phyloP scores from a whole-genome alignment of 2,888 invertebrate species.

The Temnothorax rugatulus region DNA sequence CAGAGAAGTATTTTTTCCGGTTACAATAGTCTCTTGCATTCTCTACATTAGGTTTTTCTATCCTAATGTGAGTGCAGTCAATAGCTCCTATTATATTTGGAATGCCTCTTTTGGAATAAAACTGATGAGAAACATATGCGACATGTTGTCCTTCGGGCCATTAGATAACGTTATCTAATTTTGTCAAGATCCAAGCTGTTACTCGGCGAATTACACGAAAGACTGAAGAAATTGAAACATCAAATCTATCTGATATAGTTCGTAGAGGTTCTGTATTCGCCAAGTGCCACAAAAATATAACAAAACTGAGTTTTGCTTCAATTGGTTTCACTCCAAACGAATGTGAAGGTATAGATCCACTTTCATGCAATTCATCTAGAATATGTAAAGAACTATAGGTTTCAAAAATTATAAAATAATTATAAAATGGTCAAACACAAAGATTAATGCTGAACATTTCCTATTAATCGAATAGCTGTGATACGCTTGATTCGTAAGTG shows the following conservation, averaged over 20 bases:
- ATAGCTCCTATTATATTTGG: not conserved
- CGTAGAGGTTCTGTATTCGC: not conserved
- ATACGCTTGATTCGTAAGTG: not conserved
- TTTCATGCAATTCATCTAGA: not conserved
- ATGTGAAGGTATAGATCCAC: not conserved
- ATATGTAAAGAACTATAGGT: not conserved
- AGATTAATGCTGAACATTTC: not conserved
- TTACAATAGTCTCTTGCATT: not conserved
- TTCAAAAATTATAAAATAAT: not conserved
- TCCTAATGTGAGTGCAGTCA: conserved; percentile 2
- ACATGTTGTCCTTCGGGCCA: conserved; percentile 1
- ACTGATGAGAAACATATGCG: not conserved
- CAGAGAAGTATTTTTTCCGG: conserved; percentile 5
- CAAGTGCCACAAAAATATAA: not conserved
- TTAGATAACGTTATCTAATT: not conserved
- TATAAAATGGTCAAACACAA: not conserved
- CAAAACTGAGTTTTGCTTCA: not conserved
- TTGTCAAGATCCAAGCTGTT: not conserved
- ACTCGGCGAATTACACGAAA: conserved; percentile 2
- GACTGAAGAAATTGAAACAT: not conserved
- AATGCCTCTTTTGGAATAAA: too few relatives aligned
- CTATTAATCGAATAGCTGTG: conserved; percentile 13
- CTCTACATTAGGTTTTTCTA: not conserved
- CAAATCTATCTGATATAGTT: conserved; percentile 1
- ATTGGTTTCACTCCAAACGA: not conserved